Conservation (phyloP, 1,140 invertebrate species). For the Cherax quadricarinatus region DNA sequence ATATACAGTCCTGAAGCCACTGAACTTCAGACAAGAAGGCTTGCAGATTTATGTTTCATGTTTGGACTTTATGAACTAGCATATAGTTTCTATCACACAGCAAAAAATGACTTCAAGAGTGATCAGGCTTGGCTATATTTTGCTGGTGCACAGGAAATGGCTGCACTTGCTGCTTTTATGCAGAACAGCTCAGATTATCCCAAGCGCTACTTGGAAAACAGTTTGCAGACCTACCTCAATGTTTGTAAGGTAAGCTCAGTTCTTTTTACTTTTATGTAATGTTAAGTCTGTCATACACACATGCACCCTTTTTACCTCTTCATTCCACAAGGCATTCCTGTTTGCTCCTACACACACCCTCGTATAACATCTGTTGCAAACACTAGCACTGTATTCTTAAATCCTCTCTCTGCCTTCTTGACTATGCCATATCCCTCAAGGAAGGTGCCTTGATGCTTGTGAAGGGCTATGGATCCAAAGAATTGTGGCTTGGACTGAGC, state of each 20-base stretch:
- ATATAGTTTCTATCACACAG: constrained; percentile 95
- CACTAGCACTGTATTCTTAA: too few relatives aligned
- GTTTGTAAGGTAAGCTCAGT: constrained; percentile 64
- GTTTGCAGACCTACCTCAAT: constrained; percentile 70
- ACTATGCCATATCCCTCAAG: too few relatives aligned
- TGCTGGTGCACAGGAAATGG: constrained; percentile 97
- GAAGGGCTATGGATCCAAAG: too few relatives aligned
- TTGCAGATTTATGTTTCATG: constrained; percentile 97
- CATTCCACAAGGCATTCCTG: too few relatives aligned
- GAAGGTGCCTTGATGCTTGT: too few relatives aligned
- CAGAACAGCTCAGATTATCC: constrained; percentile 81
- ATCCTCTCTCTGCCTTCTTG: too few relatives aligned
- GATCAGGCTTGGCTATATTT: constrained; percentile 98
- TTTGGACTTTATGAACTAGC: constrained; percentile 95
- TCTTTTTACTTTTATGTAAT: not conserved
- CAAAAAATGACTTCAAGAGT: constrained; percentile 96
- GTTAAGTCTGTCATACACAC: not conserved
- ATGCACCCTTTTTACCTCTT: too few relatives aligned
- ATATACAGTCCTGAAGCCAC: constrained; percentile 90
- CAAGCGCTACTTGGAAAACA: constrained; percentile 69
- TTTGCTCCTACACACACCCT: too few relatives aligned
- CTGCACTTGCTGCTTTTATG: constrained; percentile 94
- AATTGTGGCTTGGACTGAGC: too few relatives aligned
- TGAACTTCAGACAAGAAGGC: constrained; percentile 92
- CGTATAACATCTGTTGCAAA: too few relatives aligned